A percentile compares a stretch with the other conserved stretches of the same genome.
Conservation (phyloP, 2,797 vertebrate genomes). For the Notoglanidium macrostoma region DNA sequence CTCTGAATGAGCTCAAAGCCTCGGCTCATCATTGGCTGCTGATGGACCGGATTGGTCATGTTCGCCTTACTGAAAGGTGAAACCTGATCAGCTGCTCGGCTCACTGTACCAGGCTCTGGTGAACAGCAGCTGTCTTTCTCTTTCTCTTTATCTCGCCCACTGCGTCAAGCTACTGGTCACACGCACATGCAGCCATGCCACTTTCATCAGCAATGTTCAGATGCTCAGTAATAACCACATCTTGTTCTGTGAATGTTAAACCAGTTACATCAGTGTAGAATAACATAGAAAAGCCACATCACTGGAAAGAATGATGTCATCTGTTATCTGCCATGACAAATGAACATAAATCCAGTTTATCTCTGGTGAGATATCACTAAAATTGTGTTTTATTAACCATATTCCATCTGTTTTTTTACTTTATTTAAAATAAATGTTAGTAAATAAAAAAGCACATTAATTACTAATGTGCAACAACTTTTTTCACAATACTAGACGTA, state of each 20-base stretch:
- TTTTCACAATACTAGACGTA: background rate
- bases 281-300: constrained; percentile 38
- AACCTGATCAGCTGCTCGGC: constrained; percentile 77
- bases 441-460: background rate
- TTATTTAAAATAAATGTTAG: background rate
- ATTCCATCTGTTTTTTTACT: background rate
- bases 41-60: constrained; percentile 76
- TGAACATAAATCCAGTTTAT: background rate
- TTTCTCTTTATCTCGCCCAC: constrained; percentile 26
- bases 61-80: constrained; percentile 80
- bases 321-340: background rate
- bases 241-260: background rate
- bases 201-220: constrained; percentile 54
- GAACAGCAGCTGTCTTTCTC: constrained; percentile 69
- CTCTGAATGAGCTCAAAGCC: constrained; percentile 59
- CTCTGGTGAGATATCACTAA: too few relatives aligned
- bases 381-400: background rate
- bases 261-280: constrained; percentile 4
- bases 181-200: constrained; percentile 36
- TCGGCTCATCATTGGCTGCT: constrained; percentile 63
- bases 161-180: constrained; percentile 44
- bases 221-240: background rate
- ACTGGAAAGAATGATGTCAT: constrained; percentile 14
- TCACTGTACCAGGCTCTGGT: constrained; percentile 66
- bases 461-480: background rate